Conservation (phyloP, 2,888 invertebrate genomes). For the Cybosia mesomella region DNA sequence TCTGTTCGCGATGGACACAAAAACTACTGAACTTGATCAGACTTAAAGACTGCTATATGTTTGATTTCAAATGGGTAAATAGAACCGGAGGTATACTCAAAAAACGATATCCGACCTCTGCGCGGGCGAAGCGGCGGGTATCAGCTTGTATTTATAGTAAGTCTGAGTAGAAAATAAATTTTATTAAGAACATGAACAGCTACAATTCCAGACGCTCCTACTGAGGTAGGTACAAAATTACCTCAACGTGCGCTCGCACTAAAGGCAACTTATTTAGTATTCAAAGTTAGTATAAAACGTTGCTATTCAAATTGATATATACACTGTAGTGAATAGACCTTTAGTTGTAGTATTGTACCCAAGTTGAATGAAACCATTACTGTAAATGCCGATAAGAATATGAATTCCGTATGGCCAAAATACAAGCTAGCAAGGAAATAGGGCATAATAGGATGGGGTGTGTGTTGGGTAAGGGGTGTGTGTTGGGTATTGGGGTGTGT, state of each 20-base stretch:
- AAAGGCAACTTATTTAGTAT: slow-evolving; percentile 69
- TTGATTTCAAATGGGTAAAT: too few relatives aligned
- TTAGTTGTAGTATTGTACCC: slow-evolving; percentile 54
- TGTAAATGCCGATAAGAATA: slow-evolving; percentile 53
- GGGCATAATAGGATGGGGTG: background rate
- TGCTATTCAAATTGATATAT: slow-evolving; percentile 73
- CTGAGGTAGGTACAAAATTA: slow-evolving; percentile 45
- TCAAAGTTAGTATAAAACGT: slow-evolving; percentile 66
- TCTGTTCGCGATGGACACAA: too few relatives aligned
- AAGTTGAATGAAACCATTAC: slow-evolving; percentile 57
- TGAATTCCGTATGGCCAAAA: slow-evolving; percentile 26
- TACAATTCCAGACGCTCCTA: slow-evolving; percentile 37
- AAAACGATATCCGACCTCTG: too few relatives aligned
- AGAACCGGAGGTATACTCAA: too few relatives aligned
- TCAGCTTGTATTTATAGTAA: background rate
- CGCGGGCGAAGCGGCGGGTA: too few relatives aligned
- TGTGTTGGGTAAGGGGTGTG: too few relatives aligned
- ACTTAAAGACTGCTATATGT: too few relatives aligned
- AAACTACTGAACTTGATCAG: too few relatives aligned
- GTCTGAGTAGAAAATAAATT: slow-evolving; percentile 14
- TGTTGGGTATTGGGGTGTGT: too few relatives aligned
- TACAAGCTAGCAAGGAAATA: background rate
- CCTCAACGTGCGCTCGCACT: slow-evolving; percentile 49
- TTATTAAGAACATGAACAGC: slow-evolving; percentile 40
- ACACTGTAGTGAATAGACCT: slow-evolving; percentile 62